phyloP scores from a whole-genome alignment of 1,140 invertebrate genomes.

The Drosophila pseudoobscura region DNA sequence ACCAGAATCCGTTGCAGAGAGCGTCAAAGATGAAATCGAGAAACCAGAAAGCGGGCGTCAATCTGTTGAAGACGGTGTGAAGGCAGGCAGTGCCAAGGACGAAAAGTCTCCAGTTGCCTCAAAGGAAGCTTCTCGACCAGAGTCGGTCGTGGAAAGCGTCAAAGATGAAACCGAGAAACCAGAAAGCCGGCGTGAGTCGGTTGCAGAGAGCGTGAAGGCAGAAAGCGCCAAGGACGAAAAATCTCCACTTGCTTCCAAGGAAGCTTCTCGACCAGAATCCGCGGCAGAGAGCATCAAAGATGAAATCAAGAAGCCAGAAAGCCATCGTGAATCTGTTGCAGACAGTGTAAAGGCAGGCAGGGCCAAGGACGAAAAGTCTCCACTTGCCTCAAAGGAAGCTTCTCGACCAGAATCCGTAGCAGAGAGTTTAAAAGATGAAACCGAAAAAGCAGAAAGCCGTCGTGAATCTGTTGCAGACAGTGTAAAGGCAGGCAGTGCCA shows the following conservation, averaged over 20 bases:
- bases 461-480: too few species aligned
- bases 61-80: conserved; percentile 21
- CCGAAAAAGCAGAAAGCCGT: too few species aligned
- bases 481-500: too few species aligned
- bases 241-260: conserved; percentile 29
- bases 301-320: conserved; percentile 14
- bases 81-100: conserved; percentile 4
- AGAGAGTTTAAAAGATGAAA: background rate
- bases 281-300: conserved; percentile 18
- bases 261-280: conserved; percentile 7
- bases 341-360: conserved; percentile 22
- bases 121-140: conserved; percentile 9
- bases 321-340: conserved; percentile 18
- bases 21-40: background rate
- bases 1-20: conserved; percentile 23
- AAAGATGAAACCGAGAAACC: background rate
- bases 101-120: background rate
- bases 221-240: conserved; percentile 27
- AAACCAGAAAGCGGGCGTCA: conserved; percentile 20
- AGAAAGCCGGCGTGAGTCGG: conserved; percentile 14
- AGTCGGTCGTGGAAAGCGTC: conserved; percentile 10
- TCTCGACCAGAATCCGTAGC: conserved; percentile 27
- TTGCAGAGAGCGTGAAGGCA: conserved; percentile 5
- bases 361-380: conserved; percentile 6
- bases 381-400: conserved; percentile 35